phyloP scores from a whole-genome alignment of 2,113 vertebrate genomes.

The Myrmecobius fasciatus region DNA sequence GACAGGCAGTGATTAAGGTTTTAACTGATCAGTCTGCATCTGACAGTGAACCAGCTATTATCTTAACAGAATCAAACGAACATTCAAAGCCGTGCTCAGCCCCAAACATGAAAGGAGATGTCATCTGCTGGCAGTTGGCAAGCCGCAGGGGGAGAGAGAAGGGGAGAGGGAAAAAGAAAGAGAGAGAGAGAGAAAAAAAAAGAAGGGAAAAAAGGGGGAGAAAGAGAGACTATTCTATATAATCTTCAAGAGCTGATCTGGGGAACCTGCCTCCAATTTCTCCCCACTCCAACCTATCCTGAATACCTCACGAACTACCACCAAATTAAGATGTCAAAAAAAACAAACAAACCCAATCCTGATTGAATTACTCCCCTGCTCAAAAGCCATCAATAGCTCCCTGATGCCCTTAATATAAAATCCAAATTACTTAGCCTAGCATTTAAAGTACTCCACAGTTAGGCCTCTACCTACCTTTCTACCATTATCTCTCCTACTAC shows the following conservation, averaged over 20 bases:
- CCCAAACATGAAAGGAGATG: slow-evolving; percentile 99
- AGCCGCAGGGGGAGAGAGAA: slow-evolving; percentile 87
- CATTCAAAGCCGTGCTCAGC: slow-evolving; percentile 98
- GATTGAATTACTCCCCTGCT: not conserved
- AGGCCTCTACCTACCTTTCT: not conserved
- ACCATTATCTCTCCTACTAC: not conserved
- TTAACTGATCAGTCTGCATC: slow-evolving; percentile 99
- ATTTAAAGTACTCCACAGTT: not conserved
- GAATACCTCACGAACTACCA: rapidly evolving
- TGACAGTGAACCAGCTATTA: slow-evolving; percentile 99
- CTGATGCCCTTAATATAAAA: not conserved
- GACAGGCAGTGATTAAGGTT: slow-evolving; percentile 99
- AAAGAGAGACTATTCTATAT: not conserved
- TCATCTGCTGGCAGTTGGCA: slow-evolving; percentile 99
- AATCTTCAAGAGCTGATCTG: not conserved
- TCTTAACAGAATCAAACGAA: slow-evolving; percentile 99
- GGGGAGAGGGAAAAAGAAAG: slow-evolving; percentile 72
- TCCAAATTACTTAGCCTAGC: not conserved
- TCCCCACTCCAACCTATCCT: not conserved
- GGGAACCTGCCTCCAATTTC: not conserved
- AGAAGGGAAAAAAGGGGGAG: slow-evolving; percentile 21
- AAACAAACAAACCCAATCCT: not conserved
- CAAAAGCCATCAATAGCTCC: not conserved
- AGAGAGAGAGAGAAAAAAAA: not conserved
- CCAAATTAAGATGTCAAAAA: not conserved